Evolutionary conservation across 1,140 invertebrate genomes (phyloP).

Genomic region (Dinoponera quadriceps): DNA sequence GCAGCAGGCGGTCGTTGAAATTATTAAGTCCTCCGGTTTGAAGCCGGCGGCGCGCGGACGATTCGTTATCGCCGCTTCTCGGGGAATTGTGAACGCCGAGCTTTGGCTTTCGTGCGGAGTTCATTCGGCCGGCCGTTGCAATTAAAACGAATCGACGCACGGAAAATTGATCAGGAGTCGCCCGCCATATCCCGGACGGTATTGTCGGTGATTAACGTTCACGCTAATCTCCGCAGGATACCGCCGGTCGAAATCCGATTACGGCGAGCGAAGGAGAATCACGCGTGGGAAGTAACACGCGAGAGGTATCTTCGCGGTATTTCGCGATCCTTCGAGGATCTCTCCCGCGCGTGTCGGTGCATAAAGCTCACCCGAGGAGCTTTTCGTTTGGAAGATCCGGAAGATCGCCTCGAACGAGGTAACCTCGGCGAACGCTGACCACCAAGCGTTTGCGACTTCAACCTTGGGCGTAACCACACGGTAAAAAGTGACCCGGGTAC

Average conservation of each 20-base stretch:
- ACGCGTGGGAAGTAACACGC: too few species aligned
- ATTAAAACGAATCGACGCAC: neutral
- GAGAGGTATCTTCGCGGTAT: too few species aligned
- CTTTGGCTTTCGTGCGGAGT: neutral
- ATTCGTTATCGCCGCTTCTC: neutral
- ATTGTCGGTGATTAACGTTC: too few species aligned
- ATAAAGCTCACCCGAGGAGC: neutral
- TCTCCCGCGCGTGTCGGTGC: neutral
- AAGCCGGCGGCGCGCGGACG: neutral
- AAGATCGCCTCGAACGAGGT: neutral
- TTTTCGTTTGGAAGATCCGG: conserved; percentile 1
- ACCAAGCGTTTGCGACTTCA: neutral
- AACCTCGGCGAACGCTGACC: neutral
- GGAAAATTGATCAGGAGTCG: too few species aligned
- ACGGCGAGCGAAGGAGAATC: too few species aligned
- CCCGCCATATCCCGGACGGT: too few species aligned
- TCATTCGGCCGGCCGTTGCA: too few species aligned
- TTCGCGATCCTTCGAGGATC: neutral
- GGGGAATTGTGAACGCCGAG: neutral
- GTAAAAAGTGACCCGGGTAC: conserved; percentile 14
- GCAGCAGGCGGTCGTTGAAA: neutral
- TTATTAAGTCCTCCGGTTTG: conserved; percentile 16
- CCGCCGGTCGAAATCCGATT: too few species aligned
- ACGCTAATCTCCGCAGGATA: too few species aligned
- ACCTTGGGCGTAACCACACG: neutral